Conservation (phyloP, 1,140 invertebrate genomes). For the Branchinecta lynchi region DNA sequence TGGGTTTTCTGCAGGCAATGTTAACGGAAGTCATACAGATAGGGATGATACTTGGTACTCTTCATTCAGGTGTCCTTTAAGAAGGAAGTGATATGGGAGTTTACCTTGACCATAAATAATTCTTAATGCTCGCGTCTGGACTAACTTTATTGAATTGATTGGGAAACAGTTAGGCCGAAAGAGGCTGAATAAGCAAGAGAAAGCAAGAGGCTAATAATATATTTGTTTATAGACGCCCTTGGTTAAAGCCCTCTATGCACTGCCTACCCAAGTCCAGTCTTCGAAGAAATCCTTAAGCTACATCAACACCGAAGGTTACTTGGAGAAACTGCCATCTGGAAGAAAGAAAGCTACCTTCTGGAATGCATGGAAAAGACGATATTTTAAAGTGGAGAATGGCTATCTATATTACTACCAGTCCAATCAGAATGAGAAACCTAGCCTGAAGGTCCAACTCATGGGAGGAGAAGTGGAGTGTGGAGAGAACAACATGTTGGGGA, state of each 20-base stretch:
- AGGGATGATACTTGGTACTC: too few relatives aligned
- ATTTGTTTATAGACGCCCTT: conserved; percentile 22
- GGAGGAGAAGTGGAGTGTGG: conserved; percentile 38
- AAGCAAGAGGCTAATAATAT: neutral
- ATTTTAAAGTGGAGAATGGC: conserved; percentile 37
- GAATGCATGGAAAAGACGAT: conserved; percentile 42
- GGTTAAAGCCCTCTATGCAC: conserved; percentile 22
- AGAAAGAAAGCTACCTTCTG: conserved; percentile 40
- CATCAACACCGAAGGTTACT: conserved; percentile 32
- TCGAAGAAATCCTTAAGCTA: neutral
- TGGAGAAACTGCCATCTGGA: conserved; percentile 39
- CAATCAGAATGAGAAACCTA: conserved; percentile 33
- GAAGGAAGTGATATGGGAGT: too few relatives aligned
- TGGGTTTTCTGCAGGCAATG: too few relatives aligned
- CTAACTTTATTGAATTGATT: too few relatives aligned
- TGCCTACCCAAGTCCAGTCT: conserved; percentile 16
- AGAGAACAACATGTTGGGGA: conserved; percentile 37
- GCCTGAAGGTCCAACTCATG: conserved; percentile 35
- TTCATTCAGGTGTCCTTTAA: too few relatives aligned
- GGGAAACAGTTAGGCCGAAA: too few relatives aligned
- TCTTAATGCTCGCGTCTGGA: too few relatives aligned
- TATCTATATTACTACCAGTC: conserved; percentile 38
- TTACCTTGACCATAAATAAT: too few relatives aligned
- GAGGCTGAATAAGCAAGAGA: too few relatives aligned
- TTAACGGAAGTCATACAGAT: too few relatives aligned